A percentile compares a stretch with the other conserved stretches of the same genome.
Conservation (phyloP, 2,888 invertebrate species). For the Sinotaia quadrata region DNA sequence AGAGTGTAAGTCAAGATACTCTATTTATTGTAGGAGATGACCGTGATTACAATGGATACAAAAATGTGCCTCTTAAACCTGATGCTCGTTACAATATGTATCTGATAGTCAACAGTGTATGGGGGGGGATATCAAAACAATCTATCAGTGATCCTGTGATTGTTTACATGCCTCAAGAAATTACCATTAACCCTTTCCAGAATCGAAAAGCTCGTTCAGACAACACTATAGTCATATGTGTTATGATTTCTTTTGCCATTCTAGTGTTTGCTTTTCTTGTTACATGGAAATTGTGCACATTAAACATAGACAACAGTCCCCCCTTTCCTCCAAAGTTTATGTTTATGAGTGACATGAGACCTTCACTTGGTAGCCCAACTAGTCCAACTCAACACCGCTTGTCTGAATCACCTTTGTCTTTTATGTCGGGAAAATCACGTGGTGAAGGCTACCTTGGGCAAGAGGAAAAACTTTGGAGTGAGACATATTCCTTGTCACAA, state of each 20-base stretch:
- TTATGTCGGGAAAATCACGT: neutral
- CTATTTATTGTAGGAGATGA: conserved; percentile 85
- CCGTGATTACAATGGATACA: conserved; percentile 81
- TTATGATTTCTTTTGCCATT: neutral
- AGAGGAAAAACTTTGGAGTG: too few species aligned
- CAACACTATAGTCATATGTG: neutral
- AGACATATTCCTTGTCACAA: conserved; percentile 49
- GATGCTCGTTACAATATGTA: conserved; percentile 79
- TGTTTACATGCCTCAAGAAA: neutral
- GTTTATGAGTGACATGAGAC: too few species aligned
- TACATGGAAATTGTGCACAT: too few species aligned
- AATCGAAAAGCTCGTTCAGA: neutral
- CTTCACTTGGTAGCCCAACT: too few species aligned
- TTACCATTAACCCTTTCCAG: neutral
- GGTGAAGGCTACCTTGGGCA: too few species aligned
- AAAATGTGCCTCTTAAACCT: conserved; percentile 82
- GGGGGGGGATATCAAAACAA: conserved; percentile 79
- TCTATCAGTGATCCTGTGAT: conserved; percentile 76
- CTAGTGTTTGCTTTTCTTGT: neutral
- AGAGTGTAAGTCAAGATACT: neutral
- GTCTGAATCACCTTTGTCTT: too few species aligned
- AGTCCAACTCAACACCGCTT: too few species aligned
- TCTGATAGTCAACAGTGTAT: conserved; percentile 81
- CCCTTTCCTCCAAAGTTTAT: too few species aligned
- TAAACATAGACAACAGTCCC: too few species aligned